phyloP scores from a whole-genome alignment of 2,888 invertebrate species.

The Anarsia innoxiella region DNA sequence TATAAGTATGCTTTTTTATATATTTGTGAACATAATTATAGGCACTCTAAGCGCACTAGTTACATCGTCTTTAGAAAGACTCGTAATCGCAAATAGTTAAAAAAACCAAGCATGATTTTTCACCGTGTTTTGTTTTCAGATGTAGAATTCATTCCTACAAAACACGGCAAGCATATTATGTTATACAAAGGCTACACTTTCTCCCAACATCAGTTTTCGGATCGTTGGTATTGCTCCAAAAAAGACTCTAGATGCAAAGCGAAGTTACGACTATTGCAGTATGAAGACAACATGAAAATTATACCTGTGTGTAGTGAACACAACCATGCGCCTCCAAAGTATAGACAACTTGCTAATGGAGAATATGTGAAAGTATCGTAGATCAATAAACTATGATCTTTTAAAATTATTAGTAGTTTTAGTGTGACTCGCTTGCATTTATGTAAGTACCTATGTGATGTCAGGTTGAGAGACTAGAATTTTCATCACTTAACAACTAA shows the following conservation, averaged over 20 bases:
- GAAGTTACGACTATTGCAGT: neutral
- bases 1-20: too few relatives aligned
- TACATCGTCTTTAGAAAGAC: too few relatives aligned
- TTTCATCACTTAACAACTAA: too few relatives aligned
- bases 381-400: too few relatives aligned
- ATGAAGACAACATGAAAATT: neutral
- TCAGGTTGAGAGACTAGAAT: too few relatives aligned
- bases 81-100: too few relatives aligned
- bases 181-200: neutral
- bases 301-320: neutral
- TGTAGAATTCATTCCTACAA: neutral
- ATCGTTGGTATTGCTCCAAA: slow-evolving; percentile 36
- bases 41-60: too few relatives aligned
- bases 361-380: neutral
- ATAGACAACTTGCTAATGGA: neutral
- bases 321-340: neutral
- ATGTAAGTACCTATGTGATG: too few relatives aligned
- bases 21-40: too few relatives aligned
- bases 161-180: neutral
- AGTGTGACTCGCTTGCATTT: too few relatives aligned
- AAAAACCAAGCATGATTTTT: too few relatives aligned
- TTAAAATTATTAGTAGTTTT: too few relatives aligned
- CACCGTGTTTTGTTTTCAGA: neutral
- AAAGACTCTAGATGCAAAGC: neutral
- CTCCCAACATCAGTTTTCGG: slow-evolving; percentile 4